Conservation (phyloP, 2,888 invertebrate genomes). For the Girardia tigrina region DNA sequence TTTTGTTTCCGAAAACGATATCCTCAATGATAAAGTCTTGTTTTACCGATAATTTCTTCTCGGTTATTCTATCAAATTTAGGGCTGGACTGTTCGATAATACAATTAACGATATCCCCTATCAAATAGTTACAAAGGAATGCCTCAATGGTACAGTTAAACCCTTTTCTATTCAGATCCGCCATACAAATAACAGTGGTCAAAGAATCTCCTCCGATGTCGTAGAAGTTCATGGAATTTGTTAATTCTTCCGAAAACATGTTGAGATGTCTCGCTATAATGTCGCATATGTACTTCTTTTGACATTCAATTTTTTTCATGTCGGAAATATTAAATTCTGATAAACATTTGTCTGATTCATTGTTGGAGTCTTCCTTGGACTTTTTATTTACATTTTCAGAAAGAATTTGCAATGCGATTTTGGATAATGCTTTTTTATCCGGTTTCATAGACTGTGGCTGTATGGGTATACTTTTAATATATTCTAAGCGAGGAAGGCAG, state of each 20-base stretch:
- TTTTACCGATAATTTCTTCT: background rate
- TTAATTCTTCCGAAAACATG: background rate
- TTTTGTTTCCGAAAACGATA: background rate
- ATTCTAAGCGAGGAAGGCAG: background rate
- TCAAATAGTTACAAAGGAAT: background rate
- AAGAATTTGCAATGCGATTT: background rate
- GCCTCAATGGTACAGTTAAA: background rate
- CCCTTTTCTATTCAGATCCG: background rate
- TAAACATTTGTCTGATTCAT: background rate
- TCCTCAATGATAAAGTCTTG: background rate
- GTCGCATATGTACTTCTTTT: background rate
- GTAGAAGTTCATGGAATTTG: slow-evolving; percentile 17
- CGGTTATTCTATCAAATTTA: background rate
- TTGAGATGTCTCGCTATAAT: slow-evolving; percentile 13
- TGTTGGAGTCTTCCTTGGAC: background rate
- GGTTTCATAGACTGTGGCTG: background rate
- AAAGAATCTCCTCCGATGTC: slow-evolving; percentile 14
- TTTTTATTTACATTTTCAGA: background rate
- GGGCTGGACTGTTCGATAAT: background rate
- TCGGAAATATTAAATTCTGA: background rate
- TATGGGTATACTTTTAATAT: background rate
- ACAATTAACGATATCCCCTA: background rate
- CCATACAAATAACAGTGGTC: background rate
- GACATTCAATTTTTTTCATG: background rate
- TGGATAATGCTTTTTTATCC: background rate